Percentiles rank a stretch among this genome's conserved stretches.
Evolutionary conservation across 2,888 invertebrate species (phyloP).

Genomic region (Galeruca laticollis): DNA sequence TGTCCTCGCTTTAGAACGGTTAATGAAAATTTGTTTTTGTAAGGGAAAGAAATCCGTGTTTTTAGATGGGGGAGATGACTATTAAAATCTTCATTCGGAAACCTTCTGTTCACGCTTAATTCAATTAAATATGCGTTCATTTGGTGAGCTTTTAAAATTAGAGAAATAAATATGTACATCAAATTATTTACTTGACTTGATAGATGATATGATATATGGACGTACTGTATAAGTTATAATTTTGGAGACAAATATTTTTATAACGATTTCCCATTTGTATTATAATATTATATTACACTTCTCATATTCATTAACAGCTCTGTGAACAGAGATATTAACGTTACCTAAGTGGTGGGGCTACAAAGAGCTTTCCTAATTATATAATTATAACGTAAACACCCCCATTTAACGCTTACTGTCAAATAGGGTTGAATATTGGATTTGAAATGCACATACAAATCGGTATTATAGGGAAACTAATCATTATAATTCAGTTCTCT

Average conservation of each 20-base stretch:
- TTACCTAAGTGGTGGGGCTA: constrained; percentile 1
- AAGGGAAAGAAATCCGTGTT: constrained; percentile 5
- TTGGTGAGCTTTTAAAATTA: too few relatives aligned
- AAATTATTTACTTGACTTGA: too few relatives aligned
- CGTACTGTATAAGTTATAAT: too few relatives aligned
- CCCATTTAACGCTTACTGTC: constrained; percentile 4
- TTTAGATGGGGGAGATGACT: background rate
- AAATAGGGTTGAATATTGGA: constrained; percentile 4
- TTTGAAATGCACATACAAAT: constrained; percentile 4
- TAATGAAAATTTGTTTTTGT: constrained; percentile 13
- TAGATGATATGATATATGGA: too few relatives aligned
- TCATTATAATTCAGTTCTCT: background rate
- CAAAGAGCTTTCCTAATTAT: constrained; percentile 11
- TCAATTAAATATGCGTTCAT: too few relatives aligned
- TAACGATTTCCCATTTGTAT: too few relatives aligned
- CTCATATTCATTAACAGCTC: background rate
- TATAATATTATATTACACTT: background rate
- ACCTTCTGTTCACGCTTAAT: too few relatives aligned
- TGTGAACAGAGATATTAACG: background rate
- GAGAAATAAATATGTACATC: too few relatives aligned
- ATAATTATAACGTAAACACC: constrained; percentile 10
- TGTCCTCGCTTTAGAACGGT: constrained; percentile 9
- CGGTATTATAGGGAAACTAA: constrained; percentile 4
- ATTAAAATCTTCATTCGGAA: background rate
- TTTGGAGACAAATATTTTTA: too few relatives aligned